A percentile compares a stretch with the other conserved stretches of the same genome.
Conservation (phyloP, 2,113 vertebrate genomes). For the Anoura caudifer region DNA sequence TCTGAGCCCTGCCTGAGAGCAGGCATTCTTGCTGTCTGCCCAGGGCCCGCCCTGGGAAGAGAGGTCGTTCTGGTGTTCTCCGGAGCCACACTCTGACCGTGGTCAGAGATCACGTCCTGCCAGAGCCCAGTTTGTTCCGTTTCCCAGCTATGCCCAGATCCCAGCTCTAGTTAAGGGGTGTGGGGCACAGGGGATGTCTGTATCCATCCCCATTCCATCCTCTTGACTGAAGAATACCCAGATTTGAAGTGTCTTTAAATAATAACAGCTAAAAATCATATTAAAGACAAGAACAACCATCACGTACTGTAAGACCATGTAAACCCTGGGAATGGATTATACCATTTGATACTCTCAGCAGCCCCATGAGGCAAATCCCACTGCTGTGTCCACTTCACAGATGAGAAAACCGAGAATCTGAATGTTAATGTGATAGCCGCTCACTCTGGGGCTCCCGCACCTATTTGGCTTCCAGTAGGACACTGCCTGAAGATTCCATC, state of each 20-base stretch:
- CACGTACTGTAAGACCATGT: accelerated
- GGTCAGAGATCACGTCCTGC: not conserved
- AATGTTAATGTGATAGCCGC: not conserved
- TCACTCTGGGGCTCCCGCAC: not conserved
- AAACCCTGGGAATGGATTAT: not conserved
- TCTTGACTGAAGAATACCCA: not conserved
- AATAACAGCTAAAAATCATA: not conserved
- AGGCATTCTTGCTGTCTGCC: not conserved
- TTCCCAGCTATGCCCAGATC: not conserved
- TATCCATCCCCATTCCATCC: not conserved
- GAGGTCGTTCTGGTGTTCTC: not conserved
- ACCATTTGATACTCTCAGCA: not conserved
- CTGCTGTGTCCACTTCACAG: not conserved
- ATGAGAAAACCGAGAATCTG: not conserved
- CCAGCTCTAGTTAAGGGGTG: not conserved
- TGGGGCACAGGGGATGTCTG: not conserved
- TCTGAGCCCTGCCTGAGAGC: not conserved
- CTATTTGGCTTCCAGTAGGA: not conserved
- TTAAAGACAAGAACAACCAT: not conserved
- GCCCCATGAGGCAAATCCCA: not conserved
- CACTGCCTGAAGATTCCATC: not conserved
- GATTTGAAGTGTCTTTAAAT: not conserved
- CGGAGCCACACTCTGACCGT: not conserved
- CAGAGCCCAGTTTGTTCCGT: not conserved
- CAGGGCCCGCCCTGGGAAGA: not conserved